Conservation (phyloP, 35 echinoderm and acorn worm genomes). For the Lytechinus variegatus region DNA sequence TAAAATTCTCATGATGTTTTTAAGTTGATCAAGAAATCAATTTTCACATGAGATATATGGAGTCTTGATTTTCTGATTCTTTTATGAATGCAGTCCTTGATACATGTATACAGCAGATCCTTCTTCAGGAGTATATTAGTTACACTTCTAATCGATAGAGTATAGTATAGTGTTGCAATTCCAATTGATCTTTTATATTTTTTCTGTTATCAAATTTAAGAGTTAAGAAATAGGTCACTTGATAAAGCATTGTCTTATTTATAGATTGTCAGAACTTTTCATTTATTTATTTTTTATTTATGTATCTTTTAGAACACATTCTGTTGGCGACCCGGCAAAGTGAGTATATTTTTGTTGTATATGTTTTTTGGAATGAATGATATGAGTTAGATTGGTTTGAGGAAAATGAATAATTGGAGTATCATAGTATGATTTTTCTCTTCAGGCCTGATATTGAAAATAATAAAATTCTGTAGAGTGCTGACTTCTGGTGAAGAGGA, state of each 20-base stretch:
- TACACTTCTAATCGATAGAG: too few relatives aligned
- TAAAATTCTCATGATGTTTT: too few relatives aligned
- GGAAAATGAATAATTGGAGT: neutral
- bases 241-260: too few relatives aligned
- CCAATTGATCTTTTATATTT: neutral
- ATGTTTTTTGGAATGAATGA: neutral
- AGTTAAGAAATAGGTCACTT: too few relatives aligned
- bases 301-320: constrained; percentile 34
- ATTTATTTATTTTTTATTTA: neutral
- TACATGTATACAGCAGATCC: too few relatives aligned
- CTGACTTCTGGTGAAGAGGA: neutral
- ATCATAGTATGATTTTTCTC: neutral
- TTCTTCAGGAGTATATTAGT: too few relatives aligned
- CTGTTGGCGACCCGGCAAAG: constrained; percentile 51
- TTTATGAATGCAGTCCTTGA: too few relatives aligned
- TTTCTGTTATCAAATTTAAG: neutral
- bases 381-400: neutral
- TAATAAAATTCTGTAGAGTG: neutral
- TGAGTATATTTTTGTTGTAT: constrained; percentile 6
- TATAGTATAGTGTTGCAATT: too few relatives aligned
- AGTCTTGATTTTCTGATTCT: too few relatives aligned
- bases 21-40: too few relatives aligned
- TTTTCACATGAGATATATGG: too few relatives aligned
- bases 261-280: too few relatives aligned
- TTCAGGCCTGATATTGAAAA: neutral